A percentile compares a stretch with the other conserved stretches of the same genome.
These are phyloP conservation scores for Bettongia penicillata DNA, from an alignment of 2,113 vertebrate species.

Conservation along the genomic window DNA sequence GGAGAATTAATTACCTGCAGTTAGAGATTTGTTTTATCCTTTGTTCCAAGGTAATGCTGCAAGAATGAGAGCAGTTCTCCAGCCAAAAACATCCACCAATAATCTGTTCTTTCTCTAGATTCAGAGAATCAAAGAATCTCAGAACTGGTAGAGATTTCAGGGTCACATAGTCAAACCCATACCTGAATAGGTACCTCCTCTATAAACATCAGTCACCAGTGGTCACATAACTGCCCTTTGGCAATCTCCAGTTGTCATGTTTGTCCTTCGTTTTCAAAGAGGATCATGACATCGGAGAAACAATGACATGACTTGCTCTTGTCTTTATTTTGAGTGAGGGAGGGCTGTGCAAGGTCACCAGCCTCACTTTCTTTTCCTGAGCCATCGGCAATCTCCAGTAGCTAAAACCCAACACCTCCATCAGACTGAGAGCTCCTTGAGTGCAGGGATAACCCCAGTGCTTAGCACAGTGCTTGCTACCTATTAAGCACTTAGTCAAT, in stretches of 20 bases:
- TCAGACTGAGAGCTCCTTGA: not conserved
- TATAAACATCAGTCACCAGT: not conserved
- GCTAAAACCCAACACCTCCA: not conserved
- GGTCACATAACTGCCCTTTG: not conserved
- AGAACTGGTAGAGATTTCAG: not conserved
- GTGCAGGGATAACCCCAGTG: not conserved
- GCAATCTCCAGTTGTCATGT: not conserved
- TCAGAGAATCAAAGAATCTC: not conserved
- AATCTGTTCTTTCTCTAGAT: not conserved
- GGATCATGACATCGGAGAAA: too few relatives aligned
- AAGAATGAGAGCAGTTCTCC: constrained; percentile 22
- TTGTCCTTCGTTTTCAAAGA: too few relatives aligned
- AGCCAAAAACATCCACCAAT: not conserved
- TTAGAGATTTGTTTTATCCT: constrained; percentile 8
- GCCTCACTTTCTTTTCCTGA: too few relatives aligned
- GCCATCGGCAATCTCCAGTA: not conserved
- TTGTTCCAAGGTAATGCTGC: constrained; percentile 12
- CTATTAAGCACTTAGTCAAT: not conserved
- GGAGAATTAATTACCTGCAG: constrained; percentile 72
- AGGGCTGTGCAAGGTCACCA: too few relatives aligned
- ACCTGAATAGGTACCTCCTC: not conserved
- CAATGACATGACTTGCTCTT: too few relatives aligned
- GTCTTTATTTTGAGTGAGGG: too few relatives aligned
- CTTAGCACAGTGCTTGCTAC: not conserved
- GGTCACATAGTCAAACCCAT: not conserved